Base-by-base conservation (phyloP, 2,113 vertebrate species). In the Cinclus cinclus region DNA sequence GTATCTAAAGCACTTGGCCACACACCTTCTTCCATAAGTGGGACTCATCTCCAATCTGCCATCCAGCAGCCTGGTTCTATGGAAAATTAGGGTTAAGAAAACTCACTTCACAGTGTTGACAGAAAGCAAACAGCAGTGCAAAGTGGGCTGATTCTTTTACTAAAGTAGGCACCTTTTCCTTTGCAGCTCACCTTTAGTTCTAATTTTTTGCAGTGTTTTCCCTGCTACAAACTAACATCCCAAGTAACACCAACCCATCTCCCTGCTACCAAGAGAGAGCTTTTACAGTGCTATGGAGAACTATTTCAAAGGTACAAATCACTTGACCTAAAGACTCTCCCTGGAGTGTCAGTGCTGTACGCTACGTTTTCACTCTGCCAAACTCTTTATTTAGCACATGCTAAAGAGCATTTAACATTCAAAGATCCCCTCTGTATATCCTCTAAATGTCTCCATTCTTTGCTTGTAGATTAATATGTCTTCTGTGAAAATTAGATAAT, bases 401-500 rank as follows among this genome's bases (percentile, higher is more conserved):
- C 86, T 97, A 83, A 95, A 90, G 77, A 95, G 89, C 76, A 28
- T 90, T 97, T 97, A 97, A 89, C 94, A 98, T 96, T 97, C 97
- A 95, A 97, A 97, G 83, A 97, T 93, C 76, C 64, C 73, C 49
- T 91, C 96, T 95, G 83, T 94, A 92, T 91, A 96, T 95, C 89
- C 75, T 94, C 84, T 96, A 97, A 96, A 95, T 97, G 94, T 95
- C 84, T 95, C 75, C 52, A 90, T 97, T 94, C 94, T 94, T 93
- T 95, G 94, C 94, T 96, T 96, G 94, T 88, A 95, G 92, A 95
- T 97, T 94, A 97, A 97, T 97, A 83, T 91, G 93, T 95, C 97
- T 96, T 95, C 94, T 97, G 89, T 91, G 95, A 97, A 97, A 98
- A 98, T 94, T 80, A 95, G 92, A 97, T 97, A 97, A 98, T 97